Conservation (phyloP, 2,797 vertebrate genomes). For the Petrocephalus schoutedeni region DNA sequence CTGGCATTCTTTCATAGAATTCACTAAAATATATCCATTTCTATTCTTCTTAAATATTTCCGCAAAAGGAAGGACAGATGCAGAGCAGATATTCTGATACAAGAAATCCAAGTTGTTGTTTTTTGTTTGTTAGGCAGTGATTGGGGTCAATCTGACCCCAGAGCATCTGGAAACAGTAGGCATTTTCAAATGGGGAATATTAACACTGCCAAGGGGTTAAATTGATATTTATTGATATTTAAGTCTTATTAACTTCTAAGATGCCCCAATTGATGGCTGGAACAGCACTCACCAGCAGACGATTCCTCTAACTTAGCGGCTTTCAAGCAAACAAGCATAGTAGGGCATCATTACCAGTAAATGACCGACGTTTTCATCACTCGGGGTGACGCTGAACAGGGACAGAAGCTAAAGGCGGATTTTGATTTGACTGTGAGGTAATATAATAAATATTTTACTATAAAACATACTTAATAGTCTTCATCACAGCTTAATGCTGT, state of each 20-base stretch:
- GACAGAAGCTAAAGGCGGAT: not conserved
- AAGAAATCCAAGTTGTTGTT: not conserved
- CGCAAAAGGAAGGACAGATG: not conserved
- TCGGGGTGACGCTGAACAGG: not conserved
- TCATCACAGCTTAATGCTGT: not conserved
- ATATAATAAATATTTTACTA: not conserved
- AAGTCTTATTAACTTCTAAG: not conserved
- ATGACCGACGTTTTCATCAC: not conserved
- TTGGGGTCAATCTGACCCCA: too few relatives aligned
- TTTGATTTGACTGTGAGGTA: not conserved
- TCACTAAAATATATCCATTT: not conserved
- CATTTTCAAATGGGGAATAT: too few relatives aligned
- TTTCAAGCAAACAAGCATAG: not conserved
- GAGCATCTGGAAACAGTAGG: too few relatives aligned
- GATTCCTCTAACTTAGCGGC: not conserved
- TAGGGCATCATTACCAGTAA: not conserved
- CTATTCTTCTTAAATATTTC: not conserved
- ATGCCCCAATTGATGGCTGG: not conserved
- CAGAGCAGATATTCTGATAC: not conserved
- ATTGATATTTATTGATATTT: not conserved
- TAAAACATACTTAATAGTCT: not conserved
- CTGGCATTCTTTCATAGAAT: not conserved
- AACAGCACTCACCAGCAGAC: not conserved
- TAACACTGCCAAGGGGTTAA: not conserved
- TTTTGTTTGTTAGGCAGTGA: too few relatives aligned